phyloP scores from a whole-genome alignment of 2,797 vertebrate species.

The Acomys russatus region DNA sequence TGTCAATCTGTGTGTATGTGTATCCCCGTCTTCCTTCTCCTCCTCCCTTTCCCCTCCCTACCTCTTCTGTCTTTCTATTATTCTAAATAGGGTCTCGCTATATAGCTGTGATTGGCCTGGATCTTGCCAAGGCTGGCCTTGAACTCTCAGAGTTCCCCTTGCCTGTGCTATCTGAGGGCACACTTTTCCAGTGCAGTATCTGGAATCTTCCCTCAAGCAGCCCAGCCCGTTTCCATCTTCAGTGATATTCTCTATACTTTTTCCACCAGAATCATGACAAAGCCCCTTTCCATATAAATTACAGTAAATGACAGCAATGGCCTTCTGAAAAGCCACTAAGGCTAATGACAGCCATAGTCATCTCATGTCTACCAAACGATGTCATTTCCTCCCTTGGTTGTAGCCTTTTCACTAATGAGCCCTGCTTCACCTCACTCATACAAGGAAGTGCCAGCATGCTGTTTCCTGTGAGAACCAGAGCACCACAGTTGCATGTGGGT shows the following conservation, averaged over 20 bases:
- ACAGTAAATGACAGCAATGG: slow-evolving; percentile 12
- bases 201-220: neutral
- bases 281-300: neutral
- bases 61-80: neutral
- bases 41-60: neutral
- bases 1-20: no score
- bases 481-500: neutral
- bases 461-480: neutral
- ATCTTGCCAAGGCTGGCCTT: neutral
- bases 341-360: neutral
- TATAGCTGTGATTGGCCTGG: neutral
- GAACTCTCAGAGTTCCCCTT: neutral
- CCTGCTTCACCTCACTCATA: neutral
- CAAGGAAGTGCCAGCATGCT: neutral
- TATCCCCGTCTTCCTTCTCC: no score
- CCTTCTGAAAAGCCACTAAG: neutral
- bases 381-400: neutral
- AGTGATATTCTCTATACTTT: neutral
- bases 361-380: neutral
- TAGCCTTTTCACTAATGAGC: neutral
- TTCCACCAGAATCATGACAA: slow-evolving; percentile 40
- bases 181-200: neutral
- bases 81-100: neutral
- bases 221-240: neutral
- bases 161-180: no score